Base-by-base conservation (phyloP, 2,888 invertebrate species). In the Ectemnius lituratus region DNA sequence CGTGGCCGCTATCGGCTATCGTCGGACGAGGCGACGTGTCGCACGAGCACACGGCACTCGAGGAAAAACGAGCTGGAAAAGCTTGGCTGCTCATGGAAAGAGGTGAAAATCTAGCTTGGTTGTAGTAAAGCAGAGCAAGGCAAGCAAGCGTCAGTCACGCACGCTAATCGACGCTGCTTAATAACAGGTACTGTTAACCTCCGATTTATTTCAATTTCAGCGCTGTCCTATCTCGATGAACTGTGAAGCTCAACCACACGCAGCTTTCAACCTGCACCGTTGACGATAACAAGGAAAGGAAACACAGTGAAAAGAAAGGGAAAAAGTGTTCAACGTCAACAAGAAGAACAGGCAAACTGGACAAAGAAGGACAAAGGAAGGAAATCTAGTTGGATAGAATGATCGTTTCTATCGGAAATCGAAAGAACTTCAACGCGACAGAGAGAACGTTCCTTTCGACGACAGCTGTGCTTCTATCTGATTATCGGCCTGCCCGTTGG, bases 171-270 rank as follows among this genome's bases (percentile, higher is more conserved):
- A 23, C 28, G 72, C 70, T 18, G 28, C 71, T 78, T 80, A 75
- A 78, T 71, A 75, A 76, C 58, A 65, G 23, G 62, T 71, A 64
- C 67, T 56, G 66, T 75, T 75, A 73, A 82, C 80, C 73, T 70
- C 66, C 76, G 78, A 84, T 84, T 84, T 82, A 84, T 84, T 84
- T 84, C 84, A 84, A 83, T 84, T 83, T 82, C 58, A 11, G 61
- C 59, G 70, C 62, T 64, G 52, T 23, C 60, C 58, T 82, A 82
- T 82, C 82, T 49, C 16, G 62, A 58, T 37, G 52, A 11, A 52
- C 23, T 46, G 13, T 13, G 59, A 60, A 11, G n/a, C 37, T 37
- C 2, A 4, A 2, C 14, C 28, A 8, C 60, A 27, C 16, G 60
- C n/a, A n/a, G n/a, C n/a, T n/a, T n/a, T n/a, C n/a, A n/a, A n/a